Conservation (phyloP, 64 coral and sea anemone genomes). For the Porites australiensis region DNA sequence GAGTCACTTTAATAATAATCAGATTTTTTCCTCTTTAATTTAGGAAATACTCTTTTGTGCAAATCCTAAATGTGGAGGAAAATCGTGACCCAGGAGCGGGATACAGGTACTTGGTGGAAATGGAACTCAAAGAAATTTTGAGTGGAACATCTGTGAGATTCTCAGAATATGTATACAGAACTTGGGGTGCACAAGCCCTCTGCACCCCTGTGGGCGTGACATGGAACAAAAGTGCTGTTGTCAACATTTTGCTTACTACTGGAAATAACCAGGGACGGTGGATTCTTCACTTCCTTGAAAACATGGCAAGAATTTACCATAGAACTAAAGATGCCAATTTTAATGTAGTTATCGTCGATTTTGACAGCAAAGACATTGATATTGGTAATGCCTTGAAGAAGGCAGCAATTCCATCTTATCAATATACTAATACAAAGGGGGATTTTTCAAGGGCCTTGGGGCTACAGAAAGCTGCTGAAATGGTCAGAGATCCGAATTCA, state of each 20-base stretch:
- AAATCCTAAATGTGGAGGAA: slow-evolving; percentile 75
- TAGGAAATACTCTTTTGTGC: slow-evolving; percentile 66
- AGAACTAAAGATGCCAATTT: slow-evolving; percentile 72
- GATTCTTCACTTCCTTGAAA: slow-evolving; percentile 83
- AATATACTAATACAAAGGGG: slow-evolving; percentile 33
- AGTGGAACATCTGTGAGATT: slow-evolving; percentile 59
- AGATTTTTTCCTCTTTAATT: background rate
- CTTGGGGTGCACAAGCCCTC: background rate
- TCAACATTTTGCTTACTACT: slow-evolving; percentile 70
- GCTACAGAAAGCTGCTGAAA: slow-evolving; percentile 58
- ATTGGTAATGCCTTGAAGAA: slow-evolving; percentile 68
- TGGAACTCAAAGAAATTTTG: slow-evolving; percentile 46
- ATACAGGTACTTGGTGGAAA: slow-evolving; percentile 74
- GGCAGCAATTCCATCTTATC: slow-evolving; percentile 67
- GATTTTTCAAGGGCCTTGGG: slow-evolving; percentile 77
- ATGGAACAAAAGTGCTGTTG: slow-evolving; percentile 72
- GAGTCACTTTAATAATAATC: background rate
- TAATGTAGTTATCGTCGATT: slow-evolving; percentile 81
- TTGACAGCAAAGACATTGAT: slow-evolving; percentile 68
- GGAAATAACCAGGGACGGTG: slow-evolving; percentile 80
- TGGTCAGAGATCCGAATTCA: slow-evolving; percentile 54
- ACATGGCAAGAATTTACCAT: slow-evolving; percentile 69
- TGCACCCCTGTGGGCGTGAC: slow-evolving; percentile 78
- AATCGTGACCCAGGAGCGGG: slow-evolving; percentile 54
- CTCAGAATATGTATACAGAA: slow-evolving; percentile 80